Base-by-base conservation (phyloP, 2,113 vertebrate genomes). In the Arvicanthis niloticus region DNA sequence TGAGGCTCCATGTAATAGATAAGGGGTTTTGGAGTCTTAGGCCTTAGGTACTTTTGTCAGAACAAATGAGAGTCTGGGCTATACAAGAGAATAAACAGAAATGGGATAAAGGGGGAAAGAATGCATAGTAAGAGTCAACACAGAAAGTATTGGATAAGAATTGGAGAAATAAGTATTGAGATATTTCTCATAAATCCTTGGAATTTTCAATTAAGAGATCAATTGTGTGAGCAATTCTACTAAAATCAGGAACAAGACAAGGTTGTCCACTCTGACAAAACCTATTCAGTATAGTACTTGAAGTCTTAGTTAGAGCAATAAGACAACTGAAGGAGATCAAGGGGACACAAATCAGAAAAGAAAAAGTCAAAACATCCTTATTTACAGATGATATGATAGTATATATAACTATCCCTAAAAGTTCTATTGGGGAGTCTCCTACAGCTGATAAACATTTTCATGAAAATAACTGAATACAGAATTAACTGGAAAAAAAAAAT, bases 51-150 rank as follows among this genome's bases (percentile, higher is more conserved):
- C n/a, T 76, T 3, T 22, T 81, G 51, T 75, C 37, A 90, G 80
- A 96, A 67, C 58, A 65, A 94, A 95, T 24, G 24, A 95, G 22
- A 3, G 5, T 22, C 21, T 37, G 21, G 12, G 26, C 0, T 93
- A 1, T 82, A 72, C 73, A 90, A 60, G 70, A 81, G 31, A 40
- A 10, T 48, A 37, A 85, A 90, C 9, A 70, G 16, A 51, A 87
- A 51, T 48, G 17, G 31, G 34, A 87, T 29, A 93, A 94, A 91
- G 45, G 53, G 11, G 16, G 82, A 95, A 92, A 72, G 29, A 94
- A 93, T 82, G 73, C 85, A 97, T 85, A 93, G 13, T 92, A 88
- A 56, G 12, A 16, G 60, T 84, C 22, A 89, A 88, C 88, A 65
- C 80, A 86, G 45, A 91, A 67, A 86, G 5, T 42, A 88, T 24